These are phyloP conservation scores for Monopis laevigella DNA, from an alignment of 2,888 invertebrate species.

Conservation along the genomic window DNA sequence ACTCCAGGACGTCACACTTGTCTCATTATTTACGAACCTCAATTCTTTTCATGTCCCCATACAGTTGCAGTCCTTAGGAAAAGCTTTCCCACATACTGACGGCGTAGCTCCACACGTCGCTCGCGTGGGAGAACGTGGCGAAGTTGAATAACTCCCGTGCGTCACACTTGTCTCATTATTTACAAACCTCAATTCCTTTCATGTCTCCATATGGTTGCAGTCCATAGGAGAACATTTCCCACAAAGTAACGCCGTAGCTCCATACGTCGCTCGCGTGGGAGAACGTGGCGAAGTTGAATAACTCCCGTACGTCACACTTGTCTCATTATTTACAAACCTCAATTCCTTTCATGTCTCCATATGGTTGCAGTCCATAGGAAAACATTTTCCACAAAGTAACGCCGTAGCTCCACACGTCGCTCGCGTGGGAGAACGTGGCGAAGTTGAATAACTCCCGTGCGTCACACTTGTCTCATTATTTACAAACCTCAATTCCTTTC, in stretches of 20 bases:
- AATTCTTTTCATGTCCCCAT: no score
- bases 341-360: constrained; percentile 86
- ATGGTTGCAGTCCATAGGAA: constrained; percentile 87
- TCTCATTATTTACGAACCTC: no score
- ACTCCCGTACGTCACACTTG: no score
- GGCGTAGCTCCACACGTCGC: no score
- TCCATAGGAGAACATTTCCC: constrained; percentile 96
- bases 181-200: constrained; percentile 83
- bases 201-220: constrained; percentile 90
- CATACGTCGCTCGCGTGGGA: constrained; percentile 95
- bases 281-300: constrained; percentile 92
- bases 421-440: constrained; percentile 92
- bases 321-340: no score
- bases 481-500: constrained; percentile 83
- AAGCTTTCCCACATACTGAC: no score
- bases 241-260: constrained; percentile 94
- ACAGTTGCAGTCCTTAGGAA: no score
- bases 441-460: constrained; percentile 94
- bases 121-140: no score
- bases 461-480: no score
- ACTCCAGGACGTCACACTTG: no score
- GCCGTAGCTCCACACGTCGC: constrained; percentile 97
- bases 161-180: no score
- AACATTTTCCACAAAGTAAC: constrained; percentile 97
- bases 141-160: no score